phyloP scores from a whole-genome alignment of 2,113 vertebrate species.

The Perca schrenkii region DNA sequence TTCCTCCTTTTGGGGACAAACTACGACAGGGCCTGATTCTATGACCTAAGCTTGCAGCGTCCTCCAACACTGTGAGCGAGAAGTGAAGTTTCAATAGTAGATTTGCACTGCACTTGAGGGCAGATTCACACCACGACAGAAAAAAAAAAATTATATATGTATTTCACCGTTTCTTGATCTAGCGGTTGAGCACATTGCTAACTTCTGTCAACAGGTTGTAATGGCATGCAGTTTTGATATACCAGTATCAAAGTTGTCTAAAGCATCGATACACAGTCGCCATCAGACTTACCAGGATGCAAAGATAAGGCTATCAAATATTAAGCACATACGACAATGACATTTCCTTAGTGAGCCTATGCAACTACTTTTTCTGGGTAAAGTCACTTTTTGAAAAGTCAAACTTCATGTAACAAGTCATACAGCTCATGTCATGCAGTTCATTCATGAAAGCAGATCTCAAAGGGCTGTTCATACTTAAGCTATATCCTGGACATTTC shows the following conservation, averaged over 20 bases:
- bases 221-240: conserved; percentile 78
- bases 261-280: conserved; percentile 59
- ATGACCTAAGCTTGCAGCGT: conserved; percentile 99
- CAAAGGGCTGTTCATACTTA: conserved; percentile 49
- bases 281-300: conserved; percentile 73
- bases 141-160: conserved; percentile 43
- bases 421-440: conserved; percentile 78
- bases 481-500: conserved; percentile 46
- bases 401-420: conserved; percentile 46
- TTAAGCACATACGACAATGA: conserved; percentile 52
- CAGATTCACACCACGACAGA: conserved; percentile 80
- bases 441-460: conserved; percentile 70
- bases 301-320: conserved; percentile 52
- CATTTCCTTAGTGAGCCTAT: conserved; percentile 61
- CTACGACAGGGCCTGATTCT: conserved; percentile 99
- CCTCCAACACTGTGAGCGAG: conserved; percentile 99
- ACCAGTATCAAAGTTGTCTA: conserved; percentile 54
- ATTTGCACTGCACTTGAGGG: conserved; percentile 79
- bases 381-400: conserved; percentile 39
- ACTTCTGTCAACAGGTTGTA: conserved; percentile 64
- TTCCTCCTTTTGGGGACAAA: conserved; percentile 97
- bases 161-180: conserved; percentile 55
- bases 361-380: conserved; percentile 40
- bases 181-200: conserved; percentile 58
- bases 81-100: conserved; percentile 92